These are phyloP conservation scores for Haliclystus octoradiatus DNA, from an alignment of 30 jellyfish, hydroid and myxozoan genomes.

Conservation along the genomic window DNA sequence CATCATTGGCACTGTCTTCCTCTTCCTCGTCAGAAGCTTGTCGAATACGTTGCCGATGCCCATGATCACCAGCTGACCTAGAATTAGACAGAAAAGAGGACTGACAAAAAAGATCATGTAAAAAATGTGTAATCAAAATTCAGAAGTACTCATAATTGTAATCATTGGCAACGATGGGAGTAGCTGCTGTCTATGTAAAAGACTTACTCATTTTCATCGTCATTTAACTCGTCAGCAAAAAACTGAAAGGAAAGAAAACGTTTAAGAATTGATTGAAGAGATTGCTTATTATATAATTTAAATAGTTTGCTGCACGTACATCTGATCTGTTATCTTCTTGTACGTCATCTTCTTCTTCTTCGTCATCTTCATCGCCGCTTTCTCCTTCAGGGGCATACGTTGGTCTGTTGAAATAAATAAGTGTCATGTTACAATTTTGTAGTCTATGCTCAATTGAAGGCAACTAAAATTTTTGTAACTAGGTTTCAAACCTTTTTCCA, in stretches of 20 bases:
- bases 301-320: too few relatives aligned
- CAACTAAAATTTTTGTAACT: too few relatives aligned
- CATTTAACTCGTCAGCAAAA: slow-evolving; percentile 78
- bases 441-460: too few relatives aligned
- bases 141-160: too few relatives aligned
- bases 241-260: slow-evolving; percentile 17
- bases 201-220: slow-evolving; percentile 19
- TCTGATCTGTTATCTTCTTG: slow-evolving; percentile 40
- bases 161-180: too few relatives aligned
- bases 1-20: slow-evolving; percentile 40
- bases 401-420: too few relatives aligned
- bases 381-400: slow-evolving; percentile 85
- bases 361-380: slow-evolving; percentile 92
- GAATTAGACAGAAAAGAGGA: background rate
- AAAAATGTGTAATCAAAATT: background rate
- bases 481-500: slow-evolving; percentile 87
- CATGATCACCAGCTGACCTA: slow-evolving; percentile 27
- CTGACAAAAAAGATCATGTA: background rate
- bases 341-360: slow-evolving; percentile 44
- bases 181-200: too few relatives aligned
- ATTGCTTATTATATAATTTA: too few relatives aligned
- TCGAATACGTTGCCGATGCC: slow-evolving; percentile 29
- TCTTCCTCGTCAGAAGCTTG: slow-evolving; percentile 21
- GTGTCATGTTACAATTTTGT: too few relatives aligned
- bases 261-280: too few relatives aligned